A percentile compares a stretch with the other conserved stretches of the same genome.
Evolutionary conservation across 2,888 invertebrate genomes (phyloP).

Genomic region (Thelaira solivaga): DNA sequence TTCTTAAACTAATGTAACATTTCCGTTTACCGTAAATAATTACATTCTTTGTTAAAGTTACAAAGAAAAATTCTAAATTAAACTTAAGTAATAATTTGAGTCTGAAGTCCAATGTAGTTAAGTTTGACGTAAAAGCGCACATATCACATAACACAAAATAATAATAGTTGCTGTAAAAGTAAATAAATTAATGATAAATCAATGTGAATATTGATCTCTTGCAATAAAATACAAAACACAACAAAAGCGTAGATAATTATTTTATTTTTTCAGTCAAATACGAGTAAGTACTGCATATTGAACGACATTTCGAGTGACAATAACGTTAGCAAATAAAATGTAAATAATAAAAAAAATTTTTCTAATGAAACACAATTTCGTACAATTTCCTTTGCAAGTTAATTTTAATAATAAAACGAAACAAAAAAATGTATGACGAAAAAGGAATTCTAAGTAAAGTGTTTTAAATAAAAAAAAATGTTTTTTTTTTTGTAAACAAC

Average conservation of each 20-base stretch:
- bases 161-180: neutral
- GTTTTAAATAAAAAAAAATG: too few relatives aligned
- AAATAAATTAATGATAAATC: neutral
- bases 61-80: neutral
- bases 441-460: too few relatives aligned
- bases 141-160: neutral
- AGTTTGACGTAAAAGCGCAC: conserved; percentile 8
- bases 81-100: conserved; percentile 21
- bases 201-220: neutral
- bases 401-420: too few relatives aligned
- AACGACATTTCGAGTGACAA: neutral
- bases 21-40: conserved; percentile 16
- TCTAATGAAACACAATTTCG: too few relatives aligned
- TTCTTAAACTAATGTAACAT: neutral
- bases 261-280: neutral
- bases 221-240: neutral
- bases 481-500: too few relatives aligned
- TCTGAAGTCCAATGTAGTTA: conserved; percentile 1
- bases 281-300: too few relatives aligned
- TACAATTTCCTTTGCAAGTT: too few relatives aligned
- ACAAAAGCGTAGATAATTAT: neutral
- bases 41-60: conserved; percentile 1
- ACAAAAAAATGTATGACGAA: too few relatives aligned
- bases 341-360: too few relatives aligned
- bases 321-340: neutral